These are phyloP conservation scores for Otis tarda DNA, from an alignment of 2,113 vertebrate genomes.

Conservation along the genomic window DNA sequence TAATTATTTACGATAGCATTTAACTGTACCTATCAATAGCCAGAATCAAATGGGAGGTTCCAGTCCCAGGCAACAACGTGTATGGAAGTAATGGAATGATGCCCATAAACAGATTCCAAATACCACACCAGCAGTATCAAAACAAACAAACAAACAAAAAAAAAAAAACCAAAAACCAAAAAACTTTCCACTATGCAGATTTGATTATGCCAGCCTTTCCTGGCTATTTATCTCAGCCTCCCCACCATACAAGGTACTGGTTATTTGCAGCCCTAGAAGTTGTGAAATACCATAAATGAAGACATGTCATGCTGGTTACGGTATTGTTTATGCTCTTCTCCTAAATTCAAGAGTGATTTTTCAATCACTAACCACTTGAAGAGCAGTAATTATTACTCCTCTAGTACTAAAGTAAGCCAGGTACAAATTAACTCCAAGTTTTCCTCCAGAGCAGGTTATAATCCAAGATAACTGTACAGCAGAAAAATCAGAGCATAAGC, in stretches of 20 bases:
- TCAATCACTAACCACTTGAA: not conserved
- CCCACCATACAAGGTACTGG: not conserved
- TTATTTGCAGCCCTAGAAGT: not conserved
- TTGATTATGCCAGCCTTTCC: not conserved
- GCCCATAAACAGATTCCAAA: not conserved
- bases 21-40: not conserved
- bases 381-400: not conserved
- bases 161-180: no score
- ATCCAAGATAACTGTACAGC: not conserved
- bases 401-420: not conserved
- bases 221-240: not conserved
- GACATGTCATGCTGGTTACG: not conserved
- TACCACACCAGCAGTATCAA: not conserved
- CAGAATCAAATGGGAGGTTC: constrained; percentile 11
- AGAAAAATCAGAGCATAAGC: not conserved
- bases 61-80: not conserved
- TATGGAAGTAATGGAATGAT: not conserved
- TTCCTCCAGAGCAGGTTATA: not conserved
- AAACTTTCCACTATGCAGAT: not conserved
- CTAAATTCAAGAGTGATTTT: not conserved
- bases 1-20: not conserved
- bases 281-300: not conserved
- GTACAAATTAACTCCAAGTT: not conserved
- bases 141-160: not conserved
- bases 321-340: not conserved